Conservation (phyloP, 2,888 invertebrate genomes). For the Diplazon laetatorius region DNA sequence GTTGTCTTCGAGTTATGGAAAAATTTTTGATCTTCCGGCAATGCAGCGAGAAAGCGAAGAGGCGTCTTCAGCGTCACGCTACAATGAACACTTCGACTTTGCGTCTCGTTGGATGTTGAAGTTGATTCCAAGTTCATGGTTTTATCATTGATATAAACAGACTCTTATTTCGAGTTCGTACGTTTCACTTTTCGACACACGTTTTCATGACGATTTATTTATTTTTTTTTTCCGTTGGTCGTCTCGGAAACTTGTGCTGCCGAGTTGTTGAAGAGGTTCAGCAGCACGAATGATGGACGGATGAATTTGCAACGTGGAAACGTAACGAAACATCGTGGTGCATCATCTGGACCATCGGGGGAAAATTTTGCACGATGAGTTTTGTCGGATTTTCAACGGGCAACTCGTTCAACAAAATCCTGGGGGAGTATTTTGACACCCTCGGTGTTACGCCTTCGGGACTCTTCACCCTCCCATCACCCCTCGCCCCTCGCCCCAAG, state of each 20-base stretch:
- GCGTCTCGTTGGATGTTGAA: neutral
- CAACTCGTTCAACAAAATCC: slow-evolving; percentile 23
- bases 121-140: neutral
- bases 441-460: slow-evolving; percentile 38
- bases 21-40: slow-evolving; percentile 36
- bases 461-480: slow-evolving; percentile 27
- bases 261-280: no score
- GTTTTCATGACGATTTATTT: slow-evolving; percentile 27
- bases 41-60: neutral
- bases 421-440: slow-evolving; percentile 29
- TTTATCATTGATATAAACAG: slow-evolving; percentile 28
- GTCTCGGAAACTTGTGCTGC: slow-evolving; percentile 32
- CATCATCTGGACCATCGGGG: slow-evolving; percentile 16
- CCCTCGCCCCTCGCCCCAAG: slow-evolving; percentile 49
- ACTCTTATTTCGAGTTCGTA: no score
- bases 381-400: slow-evolving; percentile 13
- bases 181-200: neutral
- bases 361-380: slow-evolving; percentile 12
- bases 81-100: slow-evolving; percentile 46
- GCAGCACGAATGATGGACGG: no score
- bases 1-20: neutral
- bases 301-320: neutral
- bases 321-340: neutral
- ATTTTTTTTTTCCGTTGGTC: no score
- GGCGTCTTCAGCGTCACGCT: slow-evolving; percentile 15